Percentiles rank a stretch among this genome's conserved stretches.
Conservation (phyloP, 1,140 invertebrate genomes). For the Uloborus diversus region DNA sequence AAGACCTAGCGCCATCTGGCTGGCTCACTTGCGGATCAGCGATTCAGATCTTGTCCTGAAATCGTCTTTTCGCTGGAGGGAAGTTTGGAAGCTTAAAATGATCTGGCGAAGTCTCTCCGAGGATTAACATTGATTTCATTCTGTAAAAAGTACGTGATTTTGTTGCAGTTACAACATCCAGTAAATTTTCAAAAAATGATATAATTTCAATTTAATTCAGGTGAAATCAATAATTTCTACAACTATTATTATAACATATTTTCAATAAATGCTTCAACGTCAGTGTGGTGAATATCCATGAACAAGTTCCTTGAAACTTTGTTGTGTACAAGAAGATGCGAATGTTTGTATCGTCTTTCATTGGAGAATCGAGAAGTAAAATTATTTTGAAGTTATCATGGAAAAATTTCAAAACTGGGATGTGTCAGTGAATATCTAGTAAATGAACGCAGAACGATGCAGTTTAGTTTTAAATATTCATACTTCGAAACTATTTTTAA, state of each 20-base stretch:
- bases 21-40: constrained; percentile 30
- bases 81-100: constrained; percentile 28
- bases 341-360: no score
- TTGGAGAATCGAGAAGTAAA: no score
- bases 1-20: constrained; percentile 22
- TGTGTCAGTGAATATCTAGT: no score
- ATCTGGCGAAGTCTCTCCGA: background rate
- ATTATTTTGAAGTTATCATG: no score
- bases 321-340: no score
- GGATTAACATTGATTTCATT: background rate
- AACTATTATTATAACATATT: background rate
- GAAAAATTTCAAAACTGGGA: no score
- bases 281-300: no score
- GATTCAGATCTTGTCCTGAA: constrained; percentile 10
- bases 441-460: no score
- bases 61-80: constrained; percentile 23
- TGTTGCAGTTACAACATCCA: background rate
- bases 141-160: no score
- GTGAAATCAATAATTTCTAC: background rate
- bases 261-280: background rate
- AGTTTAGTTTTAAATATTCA: no score
- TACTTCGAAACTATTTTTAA: no score
- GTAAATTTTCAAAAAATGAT: background rate
- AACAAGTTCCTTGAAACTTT: no score
- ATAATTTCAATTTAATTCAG: background rate